Base-by-base conservation (phyloP, 35 echinoderm and acorn worm genomes). In the Holothuria glaberrima region DNA sequence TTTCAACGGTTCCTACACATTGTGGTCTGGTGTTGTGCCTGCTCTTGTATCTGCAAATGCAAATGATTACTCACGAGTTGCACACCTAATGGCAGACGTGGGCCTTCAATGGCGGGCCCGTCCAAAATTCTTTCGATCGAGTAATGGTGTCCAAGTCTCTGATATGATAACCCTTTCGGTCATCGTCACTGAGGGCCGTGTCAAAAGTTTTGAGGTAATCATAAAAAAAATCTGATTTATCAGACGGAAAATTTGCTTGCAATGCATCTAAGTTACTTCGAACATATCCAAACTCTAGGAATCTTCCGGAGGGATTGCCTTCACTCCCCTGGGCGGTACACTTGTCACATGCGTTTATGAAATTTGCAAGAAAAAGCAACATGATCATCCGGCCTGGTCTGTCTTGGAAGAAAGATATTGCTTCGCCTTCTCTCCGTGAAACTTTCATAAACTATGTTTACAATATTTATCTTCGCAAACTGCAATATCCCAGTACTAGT, bases 71-170 rank as follows among this genome's bases (percentile, higher is more conserved):
- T n/a, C n/a, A n/a, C n/a, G 74, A 25, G 25, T 78, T 14, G 74
- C 34, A 22, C 32, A 33, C 45, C 32, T 78, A 28, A 78, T 78
- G 74, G 74, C 74, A 50, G 25, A 78, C 74, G 33, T 78, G 12
- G n/a, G n/a, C n/a, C n/a, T n/a, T n/a, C 12, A 38, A 5, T 78
- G 45, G 33, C 3, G 45, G 45, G 74, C 21, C 27, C 29, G 45
- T 21, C 13, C 5, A 0, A 28, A 78, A 20, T 78, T 78, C 45
- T 30, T 26, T 12, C 12, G 25, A 10, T n/a, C n/a, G n/a, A n/a
- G n/a, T n/a, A n/a, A n/a, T n/a, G n/a, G 74, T 5, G 17, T 33
- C 20, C 74, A 78, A 28, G 74, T 78, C 0, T 78, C 74, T 36
- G 74, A 78, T 33, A 78, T 78, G 74, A 28, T 35, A 14, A 22